Percentiles rank a stretch among this genome's conserved stretches.
These are phyloP conservation scores for Volucella bombylans DNA, from an alignment of 2,888 invertebrate genomes.

Conservation along the genomic window DNA sequence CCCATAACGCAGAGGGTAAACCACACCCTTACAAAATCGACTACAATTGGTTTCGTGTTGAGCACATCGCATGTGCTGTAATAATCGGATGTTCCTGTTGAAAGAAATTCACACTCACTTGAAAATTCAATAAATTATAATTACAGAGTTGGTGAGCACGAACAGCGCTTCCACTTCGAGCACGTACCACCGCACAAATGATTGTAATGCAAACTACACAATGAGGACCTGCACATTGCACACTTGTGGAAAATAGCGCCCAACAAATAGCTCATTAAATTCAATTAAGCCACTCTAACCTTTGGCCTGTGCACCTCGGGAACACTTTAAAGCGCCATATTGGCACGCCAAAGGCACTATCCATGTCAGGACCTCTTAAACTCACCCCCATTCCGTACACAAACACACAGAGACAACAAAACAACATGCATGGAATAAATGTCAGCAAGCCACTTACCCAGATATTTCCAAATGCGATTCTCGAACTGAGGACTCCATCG, in stretches of 20 bases:
- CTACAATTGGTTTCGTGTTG: background rate
- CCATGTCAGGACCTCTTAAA: conserved; percentile 15
- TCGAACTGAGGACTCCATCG: conserved; percentile 82
- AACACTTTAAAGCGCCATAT: too few species aligned
- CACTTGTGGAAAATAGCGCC: conserved; percentile 58
- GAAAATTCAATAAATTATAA: conserved; percentile 70
- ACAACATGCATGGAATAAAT: conserved; percentile 17
- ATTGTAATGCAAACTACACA: conserved; percentile 7
- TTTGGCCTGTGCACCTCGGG: conserved; percentile 2
- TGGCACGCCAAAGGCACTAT: conserved; percentile 9
- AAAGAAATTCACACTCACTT: conserved; percentile 64
- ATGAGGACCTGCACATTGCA: background rate
- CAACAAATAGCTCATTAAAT: conserved; percentile 72
- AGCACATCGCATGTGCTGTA: conserved; percentile 12
- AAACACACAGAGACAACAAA: background rate
- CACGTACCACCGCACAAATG: conserved; percentile 19
- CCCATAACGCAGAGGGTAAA: background rate
- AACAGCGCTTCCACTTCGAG: conserved; percentile 63
- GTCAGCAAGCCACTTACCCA: conserved; percentile 78
- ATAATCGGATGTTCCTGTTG: conserved; percentile 57
- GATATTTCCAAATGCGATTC: conserved; percentile 82
- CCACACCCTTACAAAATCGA: conserved; percentile 22
- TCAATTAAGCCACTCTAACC: conserved; percentile 67
- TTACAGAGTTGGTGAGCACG: conserved; percentile 66
- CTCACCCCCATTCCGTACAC: background rate